A percentile compares a stretch with the other conserved stretches of the same genome.
These are phyloP conservation scores for Helobdella robusta DNA, from an alignment of 2,888 invertebrate species.

Conservation along the genomic window DNA sequence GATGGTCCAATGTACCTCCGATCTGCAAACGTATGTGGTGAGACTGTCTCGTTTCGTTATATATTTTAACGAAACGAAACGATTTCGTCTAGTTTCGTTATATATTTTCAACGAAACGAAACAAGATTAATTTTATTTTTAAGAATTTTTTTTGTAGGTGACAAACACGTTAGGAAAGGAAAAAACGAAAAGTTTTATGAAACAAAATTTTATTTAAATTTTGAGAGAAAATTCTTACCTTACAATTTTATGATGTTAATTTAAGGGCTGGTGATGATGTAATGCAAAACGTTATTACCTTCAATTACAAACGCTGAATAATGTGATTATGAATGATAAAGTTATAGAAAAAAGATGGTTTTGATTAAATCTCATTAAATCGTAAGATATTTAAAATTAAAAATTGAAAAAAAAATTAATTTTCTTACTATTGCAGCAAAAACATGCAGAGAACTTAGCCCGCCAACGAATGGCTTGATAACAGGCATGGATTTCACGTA, in stretches of 20 bases:
- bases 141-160: not conserved
- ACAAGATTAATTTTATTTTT: not conserved
- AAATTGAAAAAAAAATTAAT: not conserved
- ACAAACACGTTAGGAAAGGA: too few species aligned
- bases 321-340: too few species aligned
- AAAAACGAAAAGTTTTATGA: too few species aligned
- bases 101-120: not conserved
- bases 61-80: too few species aligned
- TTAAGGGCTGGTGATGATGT: not conserved
- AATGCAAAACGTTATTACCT: not conserved
- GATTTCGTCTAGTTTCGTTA: too few species aligned
- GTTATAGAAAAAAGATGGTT: not conserved
- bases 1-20: constrained; percentile 35
- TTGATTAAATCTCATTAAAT: not conserved
- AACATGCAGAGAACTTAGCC: constrained; percentile 81
- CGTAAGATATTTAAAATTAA: not conserved
- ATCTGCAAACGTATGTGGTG: constrained; percentile 34
- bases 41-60: too few species aligned
- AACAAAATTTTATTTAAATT: too few species aligned
- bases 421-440: constrained; percentile 62
- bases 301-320: too few species aligned
- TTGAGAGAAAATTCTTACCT: too few species aligned
- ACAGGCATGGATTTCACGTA: constrained; percentile 84
- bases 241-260: too few species aligned
- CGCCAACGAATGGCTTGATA: constrained; percentile 83